Evolutionary conservation across 2,113 vertebrate species (phyloP).

Genomic region (Albula goreensis): DNA sequence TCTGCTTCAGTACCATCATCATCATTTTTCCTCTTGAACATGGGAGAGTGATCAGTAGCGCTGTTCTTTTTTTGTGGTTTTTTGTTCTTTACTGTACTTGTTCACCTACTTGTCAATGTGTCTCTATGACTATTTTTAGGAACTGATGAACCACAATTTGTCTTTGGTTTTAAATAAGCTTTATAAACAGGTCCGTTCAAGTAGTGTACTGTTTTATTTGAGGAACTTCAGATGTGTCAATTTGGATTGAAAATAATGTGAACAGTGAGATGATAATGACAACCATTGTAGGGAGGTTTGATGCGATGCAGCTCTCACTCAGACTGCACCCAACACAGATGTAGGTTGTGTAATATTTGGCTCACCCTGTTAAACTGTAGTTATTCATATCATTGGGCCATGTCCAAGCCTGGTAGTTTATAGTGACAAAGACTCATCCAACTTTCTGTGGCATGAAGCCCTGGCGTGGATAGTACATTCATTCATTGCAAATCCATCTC

Average conservation of each 20-base stretch:
- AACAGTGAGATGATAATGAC: neutral
- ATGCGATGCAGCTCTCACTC: neutral
- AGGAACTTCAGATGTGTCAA: conserved; percentile 14
- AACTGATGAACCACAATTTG: neutral
- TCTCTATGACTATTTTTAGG: neutral
- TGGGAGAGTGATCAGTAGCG: neutral
- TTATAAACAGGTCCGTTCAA: conserved; percentile 1
- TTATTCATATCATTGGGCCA: neutral
- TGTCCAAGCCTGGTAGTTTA: neutral
- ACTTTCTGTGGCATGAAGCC: neutral
- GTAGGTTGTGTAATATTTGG: neutral
- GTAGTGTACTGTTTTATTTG: neutral
- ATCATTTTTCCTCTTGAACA: conserved; percentile 30
- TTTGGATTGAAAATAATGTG: neutral
- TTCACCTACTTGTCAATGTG: neutral
- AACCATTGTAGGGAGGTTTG: neutral
- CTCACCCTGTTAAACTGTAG: neutral
- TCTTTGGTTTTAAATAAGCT: conserved; percentile 2
- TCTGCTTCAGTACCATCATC: neutral
- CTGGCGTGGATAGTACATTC: neutral
- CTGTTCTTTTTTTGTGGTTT: neutral
- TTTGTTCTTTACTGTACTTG: neutral
- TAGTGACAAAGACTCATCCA: neutral
- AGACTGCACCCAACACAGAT: neutral
- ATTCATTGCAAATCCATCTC: neutral